phyloP scores from a whole-genome alignment of 2,797 vertebrate species.

The Sebastes ruberrimus region DNA sequence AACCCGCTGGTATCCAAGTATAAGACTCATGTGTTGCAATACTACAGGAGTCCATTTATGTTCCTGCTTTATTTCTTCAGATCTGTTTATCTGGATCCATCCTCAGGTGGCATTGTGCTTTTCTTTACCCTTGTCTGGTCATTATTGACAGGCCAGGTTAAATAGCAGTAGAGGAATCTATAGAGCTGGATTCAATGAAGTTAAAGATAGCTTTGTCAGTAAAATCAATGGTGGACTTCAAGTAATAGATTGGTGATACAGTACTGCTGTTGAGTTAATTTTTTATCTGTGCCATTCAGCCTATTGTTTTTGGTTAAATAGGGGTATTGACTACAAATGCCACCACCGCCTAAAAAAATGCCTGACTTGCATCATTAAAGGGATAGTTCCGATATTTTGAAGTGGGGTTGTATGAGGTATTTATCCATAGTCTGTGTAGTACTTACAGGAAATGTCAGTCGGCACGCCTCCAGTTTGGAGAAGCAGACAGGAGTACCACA shows the following conservation, averaged over 20 bases:
- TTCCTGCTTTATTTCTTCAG: neutral
- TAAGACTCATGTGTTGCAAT: neutral
- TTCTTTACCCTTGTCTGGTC: neutral
- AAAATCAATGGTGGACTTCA: conserved; percentile 1
- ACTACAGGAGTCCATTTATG: neutral
- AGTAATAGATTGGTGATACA: neutral
- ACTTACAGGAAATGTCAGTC: no score
- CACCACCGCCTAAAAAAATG: neutral
- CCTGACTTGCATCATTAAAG: neutral
- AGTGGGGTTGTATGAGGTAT: neutral
- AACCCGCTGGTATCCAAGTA: neutral
- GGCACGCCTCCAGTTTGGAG: no score
- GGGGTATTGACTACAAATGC: conserved; percentile 3
- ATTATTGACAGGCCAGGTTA: neutral
- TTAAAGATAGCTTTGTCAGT: neutral
- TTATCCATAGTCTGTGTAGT: no score
- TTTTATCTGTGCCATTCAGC: neutral
- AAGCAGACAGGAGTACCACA: no score
- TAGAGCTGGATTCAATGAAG: neutral
- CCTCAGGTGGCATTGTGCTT: neutral
- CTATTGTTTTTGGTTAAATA: neutral
- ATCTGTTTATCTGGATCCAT: neutral
- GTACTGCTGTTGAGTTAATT: neutral
- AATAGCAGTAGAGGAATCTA: neutral
- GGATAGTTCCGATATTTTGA: neutral